These are phyloP conservation scores for Tringa solitaria DNA, from an alignment of 2,113 vertebrate genomes.

Conservation along the genomic window DNA sequence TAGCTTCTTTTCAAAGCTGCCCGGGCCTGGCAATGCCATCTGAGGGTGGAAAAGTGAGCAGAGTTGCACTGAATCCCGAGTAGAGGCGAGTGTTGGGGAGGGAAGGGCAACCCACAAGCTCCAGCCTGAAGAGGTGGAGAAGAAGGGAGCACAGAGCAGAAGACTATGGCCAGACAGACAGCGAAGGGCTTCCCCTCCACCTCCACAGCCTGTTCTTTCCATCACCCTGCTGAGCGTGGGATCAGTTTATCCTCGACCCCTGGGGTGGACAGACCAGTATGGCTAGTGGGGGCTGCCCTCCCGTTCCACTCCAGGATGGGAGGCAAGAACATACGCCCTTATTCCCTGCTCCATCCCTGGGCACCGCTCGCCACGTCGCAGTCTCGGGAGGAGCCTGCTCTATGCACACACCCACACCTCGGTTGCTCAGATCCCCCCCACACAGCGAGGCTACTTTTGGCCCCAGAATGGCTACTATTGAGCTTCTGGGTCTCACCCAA, in stretches of 20 bases:
- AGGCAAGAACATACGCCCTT: rapidly evolving
- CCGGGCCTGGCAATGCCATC: background rate
- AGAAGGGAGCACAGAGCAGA: background rate
- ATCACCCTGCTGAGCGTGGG: background rate
- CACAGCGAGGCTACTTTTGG: background rate
- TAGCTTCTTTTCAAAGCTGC: background rate
- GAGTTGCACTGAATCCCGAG: rapidly evolving
- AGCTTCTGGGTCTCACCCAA: background rate
- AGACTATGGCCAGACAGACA: too few species aligned
- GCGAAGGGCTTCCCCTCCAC: background rate
- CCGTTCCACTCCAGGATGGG: background rate
- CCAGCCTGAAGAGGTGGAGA: background rate
- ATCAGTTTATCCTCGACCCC: background rate
- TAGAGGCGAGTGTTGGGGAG: background rate
- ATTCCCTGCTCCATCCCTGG: background rate
- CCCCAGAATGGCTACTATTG: rapidly evolving
- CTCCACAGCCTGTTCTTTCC: background rate
- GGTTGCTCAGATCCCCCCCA: background rate
- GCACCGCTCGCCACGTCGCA: rapidly evolving
- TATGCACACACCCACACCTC: rapidly evolving
- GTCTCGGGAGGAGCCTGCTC: background rate
- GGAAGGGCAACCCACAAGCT: background rate
- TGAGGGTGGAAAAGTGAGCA: background rate
- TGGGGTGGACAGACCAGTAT: background rate
- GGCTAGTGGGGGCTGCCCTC: background rate